These are phyloP conservation scores for Tribolium madens DNA, from an alignment of 1,140 invertebrate genomes.

Conservation along the genomic window DNA sequence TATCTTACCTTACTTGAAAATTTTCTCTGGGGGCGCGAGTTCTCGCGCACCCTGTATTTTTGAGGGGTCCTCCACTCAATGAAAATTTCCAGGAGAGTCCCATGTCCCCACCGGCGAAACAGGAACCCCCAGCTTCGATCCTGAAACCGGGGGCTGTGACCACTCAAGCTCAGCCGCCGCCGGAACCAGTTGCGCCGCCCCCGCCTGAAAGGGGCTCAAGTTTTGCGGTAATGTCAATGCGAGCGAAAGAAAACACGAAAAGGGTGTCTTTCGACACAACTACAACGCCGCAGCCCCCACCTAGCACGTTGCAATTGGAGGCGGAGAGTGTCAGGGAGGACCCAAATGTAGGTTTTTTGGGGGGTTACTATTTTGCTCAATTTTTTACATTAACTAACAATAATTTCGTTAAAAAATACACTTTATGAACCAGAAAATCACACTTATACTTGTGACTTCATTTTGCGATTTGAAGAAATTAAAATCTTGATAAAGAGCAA, in stretches of 20 bases:
- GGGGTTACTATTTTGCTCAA: no score
- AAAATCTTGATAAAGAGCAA: no score
- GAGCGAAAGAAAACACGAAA: conserved; percentile 67
- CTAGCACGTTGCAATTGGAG: conserved; percentile 62
- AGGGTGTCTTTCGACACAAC: conserved; percentile 63
- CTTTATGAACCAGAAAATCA: no score
- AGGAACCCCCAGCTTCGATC: conserved; percentile 62
- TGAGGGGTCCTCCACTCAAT: no score
- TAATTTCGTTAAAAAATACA: no score
- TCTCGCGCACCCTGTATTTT: no score
- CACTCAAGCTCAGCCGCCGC: conserved; percentile 46
- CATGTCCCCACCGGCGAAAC: conserved; percentile 54
- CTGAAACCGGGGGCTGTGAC: conserved; percentile 59
- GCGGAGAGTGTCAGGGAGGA: conserved; percentile 81
- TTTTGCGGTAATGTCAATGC: conserved; percentile 82
- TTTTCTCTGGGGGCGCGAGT: no score
- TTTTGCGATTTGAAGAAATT: no score
- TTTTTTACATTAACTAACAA: no score
- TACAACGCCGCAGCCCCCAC: conserved; percentile 58
- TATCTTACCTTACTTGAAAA: no score
- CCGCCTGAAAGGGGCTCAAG: conserved; percentile 85
- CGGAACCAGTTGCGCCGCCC: conserved; percentile 70
- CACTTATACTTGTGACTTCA: no score
- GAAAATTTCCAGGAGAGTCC: conserved; percentile 62
- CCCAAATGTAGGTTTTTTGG: conserved; percentile 85